These are phyloP conservation scores for Uromys caudimaculatus DNA, from an alignment of 2,797 vertebrate species.

Conservation along the genomic window DNA sequence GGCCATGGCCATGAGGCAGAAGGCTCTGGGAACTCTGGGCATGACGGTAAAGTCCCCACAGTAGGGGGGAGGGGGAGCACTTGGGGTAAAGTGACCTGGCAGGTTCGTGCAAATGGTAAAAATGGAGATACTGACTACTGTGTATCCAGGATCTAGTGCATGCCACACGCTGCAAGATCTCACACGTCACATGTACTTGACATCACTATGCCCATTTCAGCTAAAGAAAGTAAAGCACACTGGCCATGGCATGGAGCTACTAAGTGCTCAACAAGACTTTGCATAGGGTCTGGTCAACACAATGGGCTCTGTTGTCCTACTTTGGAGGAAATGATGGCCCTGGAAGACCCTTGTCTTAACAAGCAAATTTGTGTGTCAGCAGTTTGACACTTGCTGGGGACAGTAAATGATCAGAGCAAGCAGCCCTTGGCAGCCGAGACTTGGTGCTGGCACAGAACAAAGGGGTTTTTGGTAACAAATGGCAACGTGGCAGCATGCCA, in stretches of 20 bases:
- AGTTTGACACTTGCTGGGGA: slow-evolving; percentile 1
- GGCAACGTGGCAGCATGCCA: background rate
- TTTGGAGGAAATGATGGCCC: background rate
- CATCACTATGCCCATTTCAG: background rate
- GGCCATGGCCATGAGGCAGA: slow-evolving; percentile 99
- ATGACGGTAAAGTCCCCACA: slow-evolving; percentile 92
- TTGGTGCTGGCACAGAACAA: slow-evolving; percentile 28
- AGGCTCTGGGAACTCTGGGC: slow-evolving; percentile 97
- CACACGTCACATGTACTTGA: background rate
- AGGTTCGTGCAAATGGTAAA: background rate
- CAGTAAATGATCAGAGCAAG: background rate
- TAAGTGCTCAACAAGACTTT: background rate
- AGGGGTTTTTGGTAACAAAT: background rate
- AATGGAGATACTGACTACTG: background rate
- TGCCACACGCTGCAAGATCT: background rate
- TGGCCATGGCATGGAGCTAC: background rate
- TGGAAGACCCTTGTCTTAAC: background rate
- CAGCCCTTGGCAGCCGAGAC: background rate
- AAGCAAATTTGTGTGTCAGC: background rate
- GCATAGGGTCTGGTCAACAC: background rate
- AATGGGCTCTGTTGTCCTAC: background rate
- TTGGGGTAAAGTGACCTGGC: background rate
- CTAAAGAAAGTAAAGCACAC: background rate
- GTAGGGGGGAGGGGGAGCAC: background rate
- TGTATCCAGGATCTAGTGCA: background rate